Base-by-base conservation (phyloP, 2,888 invertebrate genomes). In the Lycocerus yunnanus region DNA sequence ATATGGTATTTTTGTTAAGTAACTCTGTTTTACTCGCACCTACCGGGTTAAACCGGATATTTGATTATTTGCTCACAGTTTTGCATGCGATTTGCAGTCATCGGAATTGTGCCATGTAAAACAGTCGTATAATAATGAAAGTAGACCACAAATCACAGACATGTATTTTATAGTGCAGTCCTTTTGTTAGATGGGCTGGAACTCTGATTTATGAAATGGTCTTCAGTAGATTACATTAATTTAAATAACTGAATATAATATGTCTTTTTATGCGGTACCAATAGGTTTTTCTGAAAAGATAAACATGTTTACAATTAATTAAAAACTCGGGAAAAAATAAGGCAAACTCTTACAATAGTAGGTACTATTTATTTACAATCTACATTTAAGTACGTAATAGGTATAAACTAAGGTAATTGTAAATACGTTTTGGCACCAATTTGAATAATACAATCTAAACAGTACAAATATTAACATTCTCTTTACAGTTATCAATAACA, bases 101-200 rank as follows among this genome's bases (percentile, higher is more conserved):
- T 72, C 68, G 67, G 60, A 59, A 72, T 68, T 68, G 68, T 58
- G 63, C 68, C 68, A 72, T 72, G 72, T 69, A 72, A 69, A 72
- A 68, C 68, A 58, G 68, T 68, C 68, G 68, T 72, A 67, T 72
- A 72, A 43, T 43, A 43, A 72, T 72, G 72, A 68, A 72, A 72
- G 72, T 79, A 78, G 76, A 78, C 81, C 79, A 78, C 80, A 81
- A 79, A 81, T 79, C 79, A 77, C 79, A 77, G 77, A 77, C 78
- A 74, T 74, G 78, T 78, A 80, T 81, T 82, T 81, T 80, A 80
- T 79, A 79, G 78, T 77, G 79, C 78, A 77, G 80, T 80, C 78
- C 80, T 82, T 82, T 82, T 82, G 82, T 83, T 80, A 78, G 79
- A 82, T 80, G 76, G 81, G 76, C 76, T 76, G 81, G 81, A 81